These are phyloP conservation scores for Ptilodon capucinus DNA, from an alignment of 2,888 invertebrate species.

Conservation along the genomic window DNA sequence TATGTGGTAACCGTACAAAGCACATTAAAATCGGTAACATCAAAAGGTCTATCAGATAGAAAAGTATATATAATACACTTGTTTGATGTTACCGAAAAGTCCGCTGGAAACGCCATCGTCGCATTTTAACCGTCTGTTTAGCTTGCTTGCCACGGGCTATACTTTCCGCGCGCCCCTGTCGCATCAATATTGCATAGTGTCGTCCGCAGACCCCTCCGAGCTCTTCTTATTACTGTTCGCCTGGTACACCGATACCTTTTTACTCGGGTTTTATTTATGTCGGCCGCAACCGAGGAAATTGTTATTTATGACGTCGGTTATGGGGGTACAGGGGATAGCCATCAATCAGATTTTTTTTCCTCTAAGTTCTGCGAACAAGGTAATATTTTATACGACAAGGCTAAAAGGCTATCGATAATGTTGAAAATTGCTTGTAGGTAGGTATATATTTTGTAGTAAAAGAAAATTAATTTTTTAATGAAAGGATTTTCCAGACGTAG, in stretches of 20 bases:
- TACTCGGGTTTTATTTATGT: constrained; percentile 28
- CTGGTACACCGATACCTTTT: constrained; percentile 38
- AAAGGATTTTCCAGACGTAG: constrained; percentile 28
- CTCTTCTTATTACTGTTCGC: constrained; percentile 43
- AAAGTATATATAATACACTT: no score
- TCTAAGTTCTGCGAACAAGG: not conserved
- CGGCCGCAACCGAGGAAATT: constrained; percentile 12
- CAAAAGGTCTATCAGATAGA: no score
- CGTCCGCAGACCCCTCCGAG: constrained; percentile 28
- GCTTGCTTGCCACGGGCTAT: constrained; percentile 13
- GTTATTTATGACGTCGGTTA: constrained; percentile 14
- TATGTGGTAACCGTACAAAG: constrained; percentile 15
- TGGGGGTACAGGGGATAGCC: constrained; percentile 1
- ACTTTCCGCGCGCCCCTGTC: constrained; percentile 17
- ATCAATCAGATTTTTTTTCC: constrained; percentile 1
- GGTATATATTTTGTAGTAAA: no score
- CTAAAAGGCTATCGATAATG: not conserved
- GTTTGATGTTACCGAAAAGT: no score
- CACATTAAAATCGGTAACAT: no score
- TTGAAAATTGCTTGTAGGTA: no score
- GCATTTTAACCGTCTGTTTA: constrained; percentile 10
- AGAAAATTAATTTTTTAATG: constrained; percentile 6
- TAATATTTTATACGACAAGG: not conserved
- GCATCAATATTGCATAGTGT: constrained; percentile 52
- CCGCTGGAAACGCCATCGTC: constrained; percentile 10